phyloP scores from a whole-genome alignment of 2,888 invertebrate species.

The Cinara cedri region DNA sequence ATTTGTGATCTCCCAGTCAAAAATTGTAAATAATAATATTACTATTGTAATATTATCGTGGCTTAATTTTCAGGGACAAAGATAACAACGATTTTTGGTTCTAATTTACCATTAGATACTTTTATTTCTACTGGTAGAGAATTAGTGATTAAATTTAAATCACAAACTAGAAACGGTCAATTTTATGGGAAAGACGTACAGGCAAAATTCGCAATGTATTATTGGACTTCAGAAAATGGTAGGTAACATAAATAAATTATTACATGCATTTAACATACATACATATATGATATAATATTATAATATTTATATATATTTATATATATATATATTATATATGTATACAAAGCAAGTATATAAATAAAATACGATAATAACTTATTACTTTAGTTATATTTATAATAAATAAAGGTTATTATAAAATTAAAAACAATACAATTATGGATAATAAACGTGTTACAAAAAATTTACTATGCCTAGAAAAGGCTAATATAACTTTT shows the following conservation, averaged over 20 bases:
- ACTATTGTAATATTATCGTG: neutral
- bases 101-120: neutral
- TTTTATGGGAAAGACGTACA: neutral
- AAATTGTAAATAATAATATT: neutral
- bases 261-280: neutral
- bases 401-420: no score
- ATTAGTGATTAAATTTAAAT: slow-evolving; percentile 46
- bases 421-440: no score
- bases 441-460: no score
- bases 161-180: slow-evolving; percentile 2
- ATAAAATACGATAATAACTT: no score
- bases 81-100: slow-evolving; percentile 15
- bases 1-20: neutral
- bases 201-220: slow-evolving; percentile 18
- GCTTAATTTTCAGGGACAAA: neutral
- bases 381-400: no score
- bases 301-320: no score
- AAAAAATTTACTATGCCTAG: no score
- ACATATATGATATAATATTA: no score
- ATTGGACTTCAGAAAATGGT: slow-evolving; percentile 10
- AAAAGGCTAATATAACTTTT: no score
- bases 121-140: slow-evolving; percentile 14
- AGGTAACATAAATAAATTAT: neutral
- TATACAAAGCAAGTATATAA: no score
- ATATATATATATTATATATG: neutral